These are phyloP conservation scores for Potamilus streckersoni DNA, from an alignment of 1,140 invertebrate genomes.

Conservation along the genomic window DNA sequence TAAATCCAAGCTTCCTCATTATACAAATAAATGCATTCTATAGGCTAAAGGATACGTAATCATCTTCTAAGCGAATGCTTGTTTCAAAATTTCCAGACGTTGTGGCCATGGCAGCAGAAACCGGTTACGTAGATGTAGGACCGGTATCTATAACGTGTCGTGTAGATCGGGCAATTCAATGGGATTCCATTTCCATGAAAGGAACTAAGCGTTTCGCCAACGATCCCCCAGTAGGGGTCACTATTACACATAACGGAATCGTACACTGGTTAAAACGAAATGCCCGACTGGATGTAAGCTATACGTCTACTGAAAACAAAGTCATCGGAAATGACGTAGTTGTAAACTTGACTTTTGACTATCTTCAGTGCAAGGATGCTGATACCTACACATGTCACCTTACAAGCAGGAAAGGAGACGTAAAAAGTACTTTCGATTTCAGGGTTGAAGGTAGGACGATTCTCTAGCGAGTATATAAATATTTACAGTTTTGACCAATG, in stretches of 20 bases:
- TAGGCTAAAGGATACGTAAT: too few species aligned
- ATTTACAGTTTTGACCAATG: too few species aligned
- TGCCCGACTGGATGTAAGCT: constrained; percentile 8
- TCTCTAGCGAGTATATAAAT: too few species aligned
- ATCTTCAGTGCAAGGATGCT: constrained; percentile 17
- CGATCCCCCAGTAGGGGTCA: constrained; percentile 7
- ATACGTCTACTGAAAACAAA: constrained; percentile 6
- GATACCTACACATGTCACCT: constrained; percentile 10
- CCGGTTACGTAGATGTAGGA: too few species aligned
- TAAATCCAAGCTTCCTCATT: too few species aligned
- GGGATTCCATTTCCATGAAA: constrained; percentile 15
- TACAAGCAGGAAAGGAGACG: neutral
- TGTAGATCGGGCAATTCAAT: constrained; percentile 13
- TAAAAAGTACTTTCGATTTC: too few species aligned
- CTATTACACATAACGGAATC: neutral
- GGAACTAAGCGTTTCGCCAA: constrained; percentile 2
- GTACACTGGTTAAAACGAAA: constrained; percentile 8
- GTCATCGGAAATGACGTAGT: constrained; percentile 13
- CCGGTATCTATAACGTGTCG: constrained; percentile 1
- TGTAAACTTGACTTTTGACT: neutral
- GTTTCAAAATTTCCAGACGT: too few species aligned
- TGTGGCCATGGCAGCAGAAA: too few species aligned
- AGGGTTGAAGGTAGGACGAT: too few species aligned
- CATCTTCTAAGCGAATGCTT: too few species aligned
- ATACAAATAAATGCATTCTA: too few species aligned